These are phyloP conservation scores for Dendrolimus houi DNA, from an alignment of 2,888 invertebrate genomes.

Conservation along the genomic window DNA sequence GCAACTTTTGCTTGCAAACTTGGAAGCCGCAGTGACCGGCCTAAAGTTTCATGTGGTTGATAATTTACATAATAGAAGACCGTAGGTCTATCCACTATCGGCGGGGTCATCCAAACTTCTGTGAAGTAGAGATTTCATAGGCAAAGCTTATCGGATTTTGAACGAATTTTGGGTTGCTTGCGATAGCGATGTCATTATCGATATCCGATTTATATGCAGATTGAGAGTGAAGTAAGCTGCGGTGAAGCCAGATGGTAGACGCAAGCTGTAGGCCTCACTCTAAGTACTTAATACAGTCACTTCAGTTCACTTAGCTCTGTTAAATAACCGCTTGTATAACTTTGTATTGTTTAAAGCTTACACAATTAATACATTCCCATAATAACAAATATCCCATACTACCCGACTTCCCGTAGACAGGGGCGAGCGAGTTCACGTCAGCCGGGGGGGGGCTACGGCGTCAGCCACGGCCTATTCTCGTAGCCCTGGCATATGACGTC, in stretches of 20 bases:
- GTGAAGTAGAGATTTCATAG: conserved; percentile 69
- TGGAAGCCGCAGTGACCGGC: conserved; percentile 56
- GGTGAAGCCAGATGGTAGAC: conserved; percentile 7
- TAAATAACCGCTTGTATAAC: conserved; percentile 24
- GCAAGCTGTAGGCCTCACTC: neutral
- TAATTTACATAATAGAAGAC: conserved; percentile 75
- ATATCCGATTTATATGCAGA: conserved; percentile 77
- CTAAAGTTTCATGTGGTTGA: conserved; percentile 66
- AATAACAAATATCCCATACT: no score
- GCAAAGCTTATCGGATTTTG: conserved; percentile 70
- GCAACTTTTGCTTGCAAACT: conserved; percentile 62
- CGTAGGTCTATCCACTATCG: conserved; percentile 68
- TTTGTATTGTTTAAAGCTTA: conserved; percentile 41
- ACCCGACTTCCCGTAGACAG: no score
- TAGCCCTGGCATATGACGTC: no score
- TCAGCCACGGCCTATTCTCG: no score
- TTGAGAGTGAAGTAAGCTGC: conserved; percentile 47
- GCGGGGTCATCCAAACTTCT: conserved; percentile 71
- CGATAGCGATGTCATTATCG: conserved; percentile 71
- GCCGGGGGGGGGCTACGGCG: no score
- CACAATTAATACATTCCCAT: no score
- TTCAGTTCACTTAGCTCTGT: conserved; percentile 4
- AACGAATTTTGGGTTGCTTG: conserved; percentile 69
- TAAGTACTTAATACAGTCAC: no score
- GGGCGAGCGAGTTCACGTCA: no score